phyloP scores from a whole-genome alignment of 2,888 invertebrate species.

The Bedellia somnulentella region DNA sequence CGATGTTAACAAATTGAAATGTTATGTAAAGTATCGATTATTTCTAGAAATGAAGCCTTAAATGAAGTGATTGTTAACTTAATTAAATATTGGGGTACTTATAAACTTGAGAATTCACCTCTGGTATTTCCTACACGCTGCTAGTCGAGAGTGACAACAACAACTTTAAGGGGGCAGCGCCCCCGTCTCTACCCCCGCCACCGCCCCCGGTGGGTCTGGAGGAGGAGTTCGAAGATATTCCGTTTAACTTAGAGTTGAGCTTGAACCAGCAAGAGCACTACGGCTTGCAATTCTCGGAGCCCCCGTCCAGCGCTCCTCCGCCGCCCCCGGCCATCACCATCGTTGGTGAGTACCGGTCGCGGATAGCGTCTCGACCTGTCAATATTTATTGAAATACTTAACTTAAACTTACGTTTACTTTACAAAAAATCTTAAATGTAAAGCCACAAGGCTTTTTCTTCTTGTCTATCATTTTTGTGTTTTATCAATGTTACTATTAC shows the following conservation, averaged over 20 bases:
- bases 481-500: too few species aligned
- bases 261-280: constrained; percentile 74
- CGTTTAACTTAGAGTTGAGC: constrained; percentile 72
- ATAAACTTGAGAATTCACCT: too few species aligned
- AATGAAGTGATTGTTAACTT: too few species aligned
- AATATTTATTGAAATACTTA: constrained; percentile 3
- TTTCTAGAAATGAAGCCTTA: too few species aligned
- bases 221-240: constrained; percentile 39
- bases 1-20: too few species aligned
- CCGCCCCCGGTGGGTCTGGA: constrained; percentile 52
- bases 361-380: constrained; percentile 3
- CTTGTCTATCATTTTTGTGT: too few species aligned
- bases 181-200: constrained; percentile 43
- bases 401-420: not conserved
- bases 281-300: constrained; percentile 65
- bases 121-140: constrained; percentile 32
- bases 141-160: constrained; percentile 37
- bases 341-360: constrained; percentile 33
- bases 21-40: too few species aligned
- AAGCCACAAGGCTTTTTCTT: too few species aligned
- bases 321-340: constrained; percentile 32
- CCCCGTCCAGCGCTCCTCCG: constrained; percentile 11
- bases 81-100: too few species aligned
- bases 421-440: too few species aligned
- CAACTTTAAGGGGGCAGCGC: constrained; percentile 36